Evolutionary conservation across 2,888 invertebrate species (phyloP).

Genomic region (Pecten maximus): DNA sequence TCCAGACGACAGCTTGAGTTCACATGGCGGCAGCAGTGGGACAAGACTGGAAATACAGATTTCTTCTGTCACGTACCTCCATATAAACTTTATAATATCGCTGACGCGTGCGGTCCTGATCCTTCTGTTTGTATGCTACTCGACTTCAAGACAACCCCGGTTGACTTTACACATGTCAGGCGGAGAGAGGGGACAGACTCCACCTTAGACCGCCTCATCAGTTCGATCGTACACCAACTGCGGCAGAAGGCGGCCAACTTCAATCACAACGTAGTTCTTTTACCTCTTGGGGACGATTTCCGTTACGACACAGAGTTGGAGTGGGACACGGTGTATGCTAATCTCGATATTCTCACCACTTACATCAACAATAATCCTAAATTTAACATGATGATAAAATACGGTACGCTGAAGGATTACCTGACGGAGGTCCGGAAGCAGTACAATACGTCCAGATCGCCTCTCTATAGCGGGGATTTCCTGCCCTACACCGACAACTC

Average conservation of each 20-base stretch:
- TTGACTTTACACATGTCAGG: conserved; percentile 17
- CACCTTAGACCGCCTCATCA: not conserved
- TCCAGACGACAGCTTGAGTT: conserved; percentile 93
- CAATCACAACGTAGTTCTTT: conserved; percentile 68
- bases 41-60: conserved; percentile 90
- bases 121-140: conserved; percentile 97
- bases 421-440: conserved; percentile 57
- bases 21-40: conserved; percentile 94
- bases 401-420: conserved; percentile 77
- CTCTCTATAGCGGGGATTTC: conserved; percentile 73
- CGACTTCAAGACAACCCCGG: conserved; percentile 87
- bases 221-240: conserved; percentile 86
- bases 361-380: conserved; percentile 71
- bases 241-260: conserved; percentile 73
- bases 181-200: conserved; percentile 2
- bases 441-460: conserved; percentile 54
- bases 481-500: conserved; percentile 75
- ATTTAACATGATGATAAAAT: conserved; percentile 71
- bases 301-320: conserved; percentile 71
- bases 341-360: conserved; percentile 74
- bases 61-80: conserved; percentile 98
- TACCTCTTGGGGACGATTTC: conserved; percentile 79
- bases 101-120: conserved; percentile 98
- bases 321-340: conserved; percentile 73
- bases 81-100: conserved; percentile 98